These are phyloP conservation scores for Beris chalybata DNA, from an alignment of 2,888 invertebrate genomes.

Conservation along the genomic window DNA sequence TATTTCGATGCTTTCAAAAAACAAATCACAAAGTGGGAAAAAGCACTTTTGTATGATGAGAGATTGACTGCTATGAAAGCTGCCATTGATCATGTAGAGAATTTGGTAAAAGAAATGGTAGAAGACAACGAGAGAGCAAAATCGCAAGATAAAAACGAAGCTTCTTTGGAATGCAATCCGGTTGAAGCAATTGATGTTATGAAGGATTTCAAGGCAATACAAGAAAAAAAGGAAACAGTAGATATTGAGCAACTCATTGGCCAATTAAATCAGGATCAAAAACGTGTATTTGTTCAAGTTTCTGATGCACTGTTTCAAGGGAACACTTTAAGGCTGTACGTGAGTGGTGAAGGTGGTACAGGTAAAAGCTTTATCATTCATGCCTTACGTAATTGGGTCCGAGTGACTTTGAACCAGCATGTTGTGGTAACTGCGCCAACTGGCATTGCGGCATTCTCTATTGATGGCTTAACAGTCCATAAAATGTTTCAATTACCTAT, in stretches of 20 bases:
- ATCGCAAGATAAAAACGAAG: too few species aligned
- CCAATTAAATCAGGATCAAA: not conserved
- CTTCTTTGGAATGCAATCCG: too few species aligned
- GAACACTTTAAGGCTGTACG: not conserved
- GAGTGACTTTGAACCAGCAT: not conserved
- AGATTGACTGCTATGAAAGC: too few species aligned
- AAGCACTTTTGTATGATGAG: too few species aligned
- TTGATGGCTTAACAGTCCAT: not conserved
- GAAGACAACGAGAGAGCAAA: too few species aligned
- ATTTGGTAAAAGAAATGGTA: too few species aligned
- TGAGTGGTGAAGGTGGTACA: not conserved
- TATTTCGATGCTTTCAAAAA: too few species aligned
- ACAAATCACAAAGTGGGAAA: too few species aligned
- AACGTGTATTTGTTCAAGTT: not conserved
- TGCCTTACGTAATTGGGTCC: not conserved
- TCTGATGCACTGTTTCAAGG: not conserved
- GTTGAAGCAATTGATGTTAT: too few species aligned
- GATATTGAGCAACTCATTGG: not conserved
- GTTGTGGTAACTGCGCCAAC: not conserved
- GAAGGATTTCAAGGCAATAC: too few species aligned
- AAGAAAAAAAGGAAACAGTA: not conserved
- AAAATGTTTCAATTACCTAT: slow-evolving; percentile 2
- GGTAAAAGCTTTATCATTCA: not conserved
- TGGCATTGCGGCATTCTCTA: not conserved
- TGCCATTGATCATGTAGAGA: too few species aligned